Base-by-base conservation (phyloP, 2,888 invertebrate species). In the Magallana nippona region DNA sequence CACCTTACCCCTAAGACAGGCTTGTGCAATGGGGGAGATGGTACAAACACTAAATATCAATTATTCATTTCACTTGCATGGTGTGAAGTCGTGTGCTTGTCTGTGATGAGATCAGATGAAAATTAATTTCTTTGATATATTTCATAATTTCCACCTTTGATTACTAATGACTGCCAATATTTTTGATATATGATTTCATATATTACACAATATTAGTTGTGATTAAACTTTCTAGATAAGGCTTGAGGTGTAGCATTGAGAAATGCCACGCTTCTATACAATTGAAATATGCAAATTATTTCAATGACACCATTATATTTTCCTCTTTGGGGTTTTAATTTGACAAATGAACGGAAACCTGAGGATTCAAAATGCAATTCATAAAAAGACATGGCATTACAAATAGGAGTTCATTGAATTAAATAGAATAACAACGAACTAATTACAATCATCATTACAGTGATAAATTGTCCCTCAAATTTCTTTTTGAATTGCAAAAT, bases 251-350 rank as follows among this genome's bases (percentile, higher is more conserved):
- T 71, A 17, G 22, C 22, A 71, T 71, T 71, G 22, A 71, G 15
- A 71, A 60, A 71, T 71, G 71, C 22, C 71, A 71, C 71, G 15
- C 71, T 71, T 32, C 71, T 27, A 3, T 32, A 27, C 71, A 71
- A 71, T 27, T 71, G 71, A 71, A 71, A 71, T 27, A 71, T 71
- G 22, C 22, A 71, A 71, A 71, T 71, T 71, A 71, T 71, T 71
- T 32, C 15, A 15, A 27, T 13, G 71, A 27, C 71, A 71, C 22
- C 32, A 71, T 71, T 71, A 10, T 71, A 11, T 27, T 71, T 71
- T 32, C 32, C 71, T 15, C 32, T 27, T 27, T 71, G 22, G 22
- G 22, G 32, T 27, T 27, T 32, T 15, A 71, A 32, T 27, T 27
- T 71, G 71, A 71, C 71, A 71, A 71, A 71, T 44, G 19, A 71